Evolutionary conservation across 2,113 vertebrate species (phyloP).

Genomic region (Uria aalge): DNA sequence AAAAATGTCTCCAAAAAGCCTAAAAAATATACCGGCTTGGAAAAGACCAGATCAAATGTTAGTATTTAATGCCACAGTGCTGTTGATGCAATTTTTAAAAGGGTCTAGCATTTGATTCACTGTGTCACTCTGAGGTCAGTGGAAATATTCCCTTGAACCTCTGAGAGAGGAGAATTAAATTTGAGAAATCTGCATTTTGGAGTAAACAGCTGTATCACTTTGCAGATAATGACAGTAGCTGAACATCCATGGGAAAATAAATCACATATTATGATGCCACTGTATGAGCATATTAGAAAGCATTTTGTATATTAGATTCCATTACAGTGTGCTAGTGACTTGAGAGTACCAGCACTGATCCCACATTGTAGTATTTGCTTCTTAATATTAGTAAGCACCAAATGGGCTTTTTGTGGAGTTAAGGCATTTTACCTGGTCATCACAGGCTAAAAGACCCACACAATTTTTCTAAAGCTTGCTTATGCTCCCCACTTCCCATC

Average conservation of each 20-base stretch:
- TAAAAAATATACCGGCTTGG: neutral
- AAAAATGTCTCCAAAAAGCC: neutral
- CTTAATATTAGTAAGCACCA: neutral
- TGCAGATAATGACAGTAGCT: neutral
- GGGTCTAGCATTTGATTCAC: neutral
- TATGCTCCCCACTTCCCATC: neutral
- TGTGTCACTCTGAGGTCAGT: neutral
- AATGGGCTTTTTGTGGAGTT: neutral
- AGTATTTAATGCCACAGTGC: neutral
- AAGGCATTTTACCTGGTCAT: neutral
- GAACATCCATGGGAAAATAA: neutral
- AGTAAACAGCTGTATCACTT: neutral
- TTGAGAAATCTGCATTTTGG: neutral
- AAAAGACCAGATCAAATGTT: neutral
- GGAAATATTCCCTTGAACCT: neutral
- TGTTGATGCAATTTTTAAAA: neutral
- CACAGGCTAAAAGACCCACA: neutral
- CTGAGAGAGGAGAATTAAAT: neutral
- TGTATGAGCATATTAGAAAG: neutral
- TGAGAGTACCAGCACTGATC: neutral
- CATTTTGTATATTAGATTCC: neutral
- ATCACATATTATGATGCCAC: neutral
- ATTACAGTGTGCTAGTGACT: neutral
- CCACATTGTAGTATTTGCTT: neutral
- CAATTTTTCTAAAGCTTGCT: neutral